Conservation (phyloP, 2,113 vertebrate genomes). For the Sigmodon hispidus region DNA sequence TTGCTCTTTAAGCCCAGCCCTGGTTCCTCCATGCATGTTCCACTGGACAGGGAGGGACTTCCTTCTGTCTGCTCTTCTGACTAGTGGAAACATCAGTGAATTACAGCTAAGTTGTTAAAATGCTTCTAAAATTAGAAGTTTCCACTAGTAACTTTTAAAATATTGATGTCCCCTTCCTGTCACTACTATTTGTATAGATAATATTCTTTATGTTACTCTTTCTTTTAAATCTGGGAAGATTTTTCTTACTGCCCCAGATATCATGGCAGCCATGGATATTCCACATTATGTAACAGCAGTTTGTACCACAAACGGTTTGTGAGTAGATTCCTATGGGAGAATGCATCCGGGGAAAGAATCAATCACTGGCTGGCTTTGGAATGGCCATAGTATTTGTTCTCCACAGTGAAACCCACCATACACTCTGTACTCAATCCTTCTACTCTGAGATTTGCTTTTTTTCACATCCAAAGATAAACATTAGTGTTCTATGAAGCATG, state of each 20-base stretch:
- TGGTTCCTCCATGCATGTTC: no score
- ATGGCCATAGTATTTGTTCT: background rate
- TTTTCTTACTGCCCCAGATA: conserved; percentile 75
- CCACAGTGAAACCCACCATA: background rate
- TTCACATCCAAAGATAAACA: background rate
- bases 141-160: background rate
- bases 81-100: background rate
- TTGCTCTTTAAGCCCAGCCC: background rate
- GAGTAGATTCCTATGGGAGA: background rate
- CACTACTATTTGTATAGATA: conserved; percentile 39
- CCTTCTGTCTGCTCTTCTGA: background rate
- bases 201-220: conserved; percentile 68
- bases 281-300: conserved; percentile 70
- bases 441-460: background rate
- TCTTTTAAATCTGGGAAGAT: conserved; percentile 69
- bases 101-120: background rate
- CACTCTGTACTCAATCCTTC: background rate
- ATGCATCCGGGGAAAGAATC: background rate
- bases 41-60: background rate
- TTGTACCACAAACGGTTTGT: conserved; percentile 60
- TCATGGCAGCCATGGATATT: conserved; percentile 69
- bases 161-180: background rate
- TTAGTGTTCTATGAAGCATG: background rate
- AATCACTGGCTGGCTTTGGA: background rate
- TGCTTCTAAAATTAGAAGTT: conserved; percentile 2